Conservation (phyloP, 2,888 invertebrate genomes). For the Tetramorium bicarinatum region DNA sequence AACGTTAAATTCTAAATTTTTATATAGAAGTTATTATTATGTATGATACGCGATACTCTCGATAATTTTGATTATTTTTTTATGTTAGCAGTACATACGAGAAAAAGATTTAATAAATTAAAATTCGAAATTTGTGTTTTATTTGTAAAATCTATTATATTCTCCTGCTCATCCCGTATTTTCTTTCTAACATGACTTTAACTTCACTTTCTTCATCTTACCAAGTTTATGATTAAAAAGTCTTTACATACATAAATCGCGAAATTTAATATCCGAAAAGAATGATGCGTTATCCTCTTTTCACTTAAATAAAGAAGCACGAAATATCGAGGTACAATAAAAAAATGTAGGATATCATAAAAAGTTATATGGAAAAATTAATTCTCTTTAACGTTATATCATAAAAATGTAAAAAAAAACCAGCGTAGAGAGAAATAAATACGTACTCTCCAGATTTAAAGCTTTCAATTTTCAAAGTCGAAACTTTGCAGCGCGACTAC, state of each 20-base stretch:
- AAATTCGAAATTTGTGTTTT: not conserved
- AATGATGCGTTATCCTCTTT: not conserved
- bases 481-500: not conserved
- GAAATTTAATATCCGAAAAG: slow-evolving; percentile 4
- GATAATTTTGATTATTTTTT: not conserved
- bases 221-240: slow-evolving; percentile 28
- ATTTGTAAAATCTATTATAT: not conserved
- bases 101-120: not conserved
- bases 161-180: not conserved
- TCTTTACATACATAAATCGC: not conserved
- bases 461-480: slow-evolving; percentile 10
- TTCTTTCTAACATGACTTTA: not conserved
- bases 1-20: not conserved
- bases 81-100: not conserved
- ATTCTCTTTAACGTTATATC: not conserved
- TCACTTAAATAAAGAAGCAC: not conserved
- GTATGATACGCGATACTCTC: not conserved
- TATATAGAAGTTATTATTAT: not conserved
- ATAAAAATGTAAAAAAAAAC: not conserved
- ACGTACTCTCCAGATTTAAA: not conserved
- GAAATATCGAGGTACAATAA: not conserved
- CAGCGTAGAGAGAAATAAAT: not conserved
- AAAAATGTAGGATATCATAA: not conserved
- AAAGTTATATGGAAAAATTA: not conserved
- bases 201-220: not conserved